Conservation (phyloP, 2,797 vertebrate genomes). For the Myioborus miniatus region DNA sequence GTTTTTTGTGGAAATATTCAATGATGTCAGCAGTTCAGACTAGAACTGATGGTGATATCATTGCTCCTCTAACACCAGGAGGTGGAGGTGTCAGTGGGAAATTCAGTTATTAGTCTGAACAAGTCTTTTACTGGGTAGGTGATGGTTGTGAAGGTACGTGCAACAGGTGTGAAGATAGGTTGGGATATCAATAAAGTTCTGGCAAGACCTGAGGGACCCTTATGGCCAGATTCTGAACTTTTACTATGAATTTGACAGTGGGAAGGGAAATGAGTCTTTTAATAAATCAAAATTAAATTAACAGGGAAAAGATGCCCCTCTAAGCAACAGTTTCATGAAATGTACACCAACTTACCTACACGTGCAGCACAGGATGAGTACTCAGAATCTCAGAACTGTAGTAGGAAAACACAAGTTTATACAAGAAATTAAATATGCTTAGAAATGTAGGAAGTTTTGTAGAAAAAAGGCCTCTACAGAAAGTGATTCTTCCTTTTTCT, state of each 20-base stretch:
- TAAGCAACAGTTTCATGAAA: not conserved
- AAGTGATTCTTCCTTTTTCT: not conserved
- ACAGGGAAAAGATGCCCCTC: not conserved
- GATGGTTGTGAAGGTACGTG: not conserved
- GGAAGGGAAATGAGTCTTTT: not conserved
- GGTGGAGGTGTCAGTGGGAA: not conserved
- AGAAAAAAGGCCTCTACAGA: not conserved
- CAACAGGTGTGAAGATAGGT: rapidly evolving
- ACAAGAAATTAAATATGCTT: not conserved
- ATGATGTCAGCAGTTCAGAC: not conserved
- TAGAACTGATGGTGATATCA: not conserved
- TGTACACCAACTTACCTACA: not conserved
- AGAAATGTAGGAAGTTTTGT: not conserved
- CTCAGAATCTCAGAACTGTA: not conserved
- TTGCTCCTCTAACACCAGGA: not conserved
- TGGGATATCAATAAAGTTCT: not conserved
- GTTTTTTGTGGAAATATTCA: not conserved
- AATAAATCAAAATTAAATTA: not conserved
- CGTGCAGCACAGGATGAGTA: not conserved
- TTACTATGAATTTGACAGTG: not conserved
- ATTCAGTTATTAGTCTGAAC: not conserved
- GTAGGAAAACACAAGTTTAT: not conserved
- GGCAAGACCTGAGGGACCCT: not conserved
- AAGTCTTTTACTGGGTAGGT: not conserved
- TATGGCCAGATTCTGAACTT: not conserved